Evolutionary conservation across 2,113 vertebrate genomes (phyloP), one percentile per base, ranked within the genome.

Genomic region (Pica pica): DNA sequence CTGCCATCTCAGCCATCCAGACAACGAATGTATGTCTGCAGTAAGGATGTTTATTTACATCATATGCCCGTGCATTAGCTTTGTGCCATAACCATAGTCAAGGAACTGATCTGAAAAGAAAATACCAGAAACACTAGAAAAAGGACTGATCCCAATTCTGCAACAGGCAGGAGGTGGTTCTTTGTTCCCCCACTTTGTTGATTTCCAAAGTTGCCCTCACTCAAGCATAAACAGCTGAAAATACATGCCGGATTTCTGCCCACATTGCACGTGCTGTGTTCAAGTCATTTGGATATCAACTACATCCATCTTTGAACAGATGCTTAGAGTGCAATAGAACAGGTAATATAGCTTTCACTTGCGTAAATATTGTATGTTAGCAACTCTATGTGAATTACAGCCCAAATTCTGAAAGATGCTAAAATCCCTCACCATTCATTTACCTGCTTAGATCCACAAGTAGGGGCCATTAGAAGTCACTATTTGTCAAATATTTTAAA

Each of bases 401-500:
- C 52, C 68, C 26, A 49, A n/a, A 67, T 68, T 81, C 71, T 61
- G 57, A 61, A 77, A 80, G 50, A 86, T 3, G 4, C 20, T 74
- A 47, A 85, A 86, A 83, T 57, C 10, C 21, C 21, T 67, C 2
- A 1, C 18, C 35, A 14, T 77, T 80, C 46, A 59, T 69, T 69
- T 74, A 42, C 18, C 30, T 83, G 70, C 55, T 55, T 71, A 87
- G 35, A 57, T 7, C 2, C 35, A 37, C 39, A 65, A 73, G 41
- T 19, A 93, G 44, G 16, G 57, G 35, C 42, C 46, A 41, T 65
- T 60, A n/a, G 44, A 91, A 94, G 26, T 59, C 55, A 91, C 10
- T 47, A 9, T 77, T 87, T 71, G 35, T 63, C 85, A 78, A 83
- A 86, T 47, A 90, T 80, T 77, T 90, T 53, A 83, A 94, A 69